Evolutionary conservation across 64 coral and sea anemone genomes (phyloP).

Genomic region (Hydrozoanthus tunicans): DNA sequence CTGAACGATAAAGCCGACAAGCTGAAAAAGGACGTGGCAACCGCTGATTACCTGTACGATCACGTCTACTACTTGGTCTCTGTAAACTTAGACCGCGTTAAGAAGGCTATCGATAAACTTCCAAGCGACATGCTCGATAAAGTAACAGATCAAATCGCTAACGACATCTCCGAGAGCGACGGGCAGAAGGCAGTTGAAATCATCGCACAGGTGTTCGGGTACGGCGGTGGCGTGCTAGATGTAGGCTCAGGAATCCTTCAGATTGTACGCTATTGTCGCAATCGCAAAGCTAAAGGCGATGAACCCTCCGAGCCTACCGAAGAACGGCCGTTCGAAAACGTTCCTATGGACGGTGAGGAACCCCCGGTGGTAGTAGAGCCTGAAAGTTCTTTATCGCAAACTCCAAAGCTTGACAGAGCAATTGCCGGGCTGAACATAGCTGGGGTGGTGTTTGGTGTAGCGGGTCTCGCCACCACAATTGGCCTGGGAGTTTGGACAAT

Average conservation of each 20-base stretch:
- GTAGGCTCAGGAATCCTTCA: background rate
- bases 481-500: conserved; percentile 58
- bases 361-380: background rate
- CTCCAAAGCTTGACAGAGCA: conserved; percentile 17
- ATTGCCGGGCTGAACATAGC: conserved; percentile 63
- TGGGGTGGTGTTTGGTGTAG: conserved; percentile 57
- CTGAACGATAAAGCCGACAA: conserved; percentile 18
- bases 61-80: conserved; percentile 46
- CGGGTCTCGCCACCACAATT: conserved; percentile 54
- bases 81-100: conserved; percentile 37
- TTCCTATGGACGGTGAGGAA: conserved; percentile 35
- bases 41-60: conserved; percentile 39
- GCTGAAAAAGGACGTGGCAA: conserved; percentile 29
- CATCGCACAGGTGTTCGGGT: conserved; percentile 40
- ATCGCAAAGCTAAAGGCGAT: conserved; percentile 27
- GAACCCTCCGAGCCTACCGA: conserved; percentile 32
- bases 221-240: background rate
- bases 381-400: conserved; percentile 40
- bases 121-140: conserved; percentile 50
- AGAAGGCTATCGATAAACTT: conserved; percentile 52
- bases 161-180: conserved; percentile 15
- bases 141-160: conserved; percentile 14
- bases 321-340: conserved; percentile 29
- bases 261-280: conserved; percentile 34
- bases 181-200: conserved; percentile 41